Percentiles rank a stretch among this genome's conserved stretches.
Evolutionary conservation across 2,113 vertebrate species (phyloP).

Genomic region (Natator depressus): DNA sequence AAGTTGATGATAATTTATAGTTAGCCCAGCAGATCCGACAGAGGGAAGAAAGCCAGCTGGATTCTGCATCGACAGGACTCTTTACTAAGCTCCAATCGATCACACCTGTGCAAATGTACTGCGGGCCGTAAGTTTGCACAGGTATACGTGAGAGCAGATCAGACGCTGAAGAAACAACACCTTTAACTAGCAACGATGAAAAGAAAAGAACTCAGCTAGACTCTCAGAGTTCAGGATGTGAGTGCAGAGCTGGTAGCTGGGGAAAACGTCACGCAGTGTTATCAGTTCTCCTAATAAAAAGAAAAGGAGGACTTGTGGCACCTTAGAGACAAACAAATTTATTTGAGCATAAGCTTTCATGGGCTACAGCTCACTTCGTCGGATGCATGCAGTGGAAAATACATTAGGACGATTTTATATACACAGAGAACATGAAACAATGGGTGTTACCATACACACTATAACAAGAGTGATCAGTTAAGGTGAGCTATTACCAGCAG

Average conservation of each 20-base stretch:
- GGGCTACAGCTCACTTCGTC: too few relatives aligned
- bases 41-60: not conserved
- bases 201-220: not conserved
- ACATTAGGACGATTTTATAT: too few relatives aligned
- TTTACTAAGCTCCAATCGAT: not conserved
- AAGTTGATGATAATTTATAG: constrained; percentile 57
- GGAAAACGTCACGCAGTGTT: not conserved
- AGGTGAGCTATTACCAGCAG: too few relatives aligned
- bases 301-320: too few relatives aligned
- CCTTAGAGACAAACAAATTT: too few relatives aligned
- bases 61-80: not conserved
- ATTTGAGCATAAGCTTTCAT: too few relatives aligned
- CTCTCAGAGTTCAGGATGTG: not conserved
- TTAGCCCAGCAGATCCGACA: constrained; percentile 8
- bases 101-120: not conserved
- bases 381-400: too few relatives aligned
- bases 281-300: not conserved
- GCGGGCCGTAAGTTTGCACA: not conserved
- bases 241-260: not conserved
- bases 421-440: too few relatives aligned
- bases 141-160: accelerated
- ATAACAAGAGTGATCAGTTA: too few relatives aligned
- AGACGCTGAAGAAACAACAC: not conserved
- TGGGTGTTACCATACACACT: too few relatives aligned
- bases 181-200: not conserved